Conservation (phyloP, 2,888 invertebrate species). For the Trisateles emortualis region DNA sequence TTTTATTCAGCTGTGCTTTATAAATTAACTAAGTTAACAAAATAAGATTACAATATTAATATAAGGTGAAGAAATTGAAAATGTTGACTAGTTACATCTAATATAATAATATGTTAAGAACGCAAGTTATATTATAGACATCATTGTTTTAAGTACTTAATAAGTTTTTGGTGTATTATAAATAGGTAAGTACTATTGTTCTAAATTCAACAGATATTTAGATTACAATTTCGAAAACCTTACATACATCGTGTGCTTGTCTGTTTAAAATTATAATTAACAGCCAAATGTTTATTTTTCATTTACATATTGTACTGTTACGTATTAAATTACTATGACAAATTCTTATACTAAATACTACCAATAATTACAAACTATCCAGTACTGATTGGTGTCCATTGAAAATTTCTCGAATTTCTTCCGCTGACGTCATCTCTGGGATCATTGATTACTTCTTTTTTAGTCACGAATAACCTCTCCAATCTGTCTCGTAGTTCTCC, state of each 20-base stretch:
- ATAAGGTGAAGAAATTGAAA: not conserved
- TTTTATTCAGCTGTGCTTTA: not conserved
- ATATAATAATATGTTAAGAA: not conserved
- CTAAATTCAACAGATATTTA: no score
- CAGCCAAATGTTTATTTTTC: not conserved
- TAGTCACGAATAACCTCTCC: slow-evolving; percentile 80
- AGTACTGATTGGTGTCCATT: slow-evolving; percentile 78
- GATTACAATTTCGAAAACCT: no score
- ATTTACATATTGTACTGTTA: not conserved
- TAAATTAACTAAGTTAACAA: not conserved
- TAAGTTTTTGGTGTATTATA: no score
- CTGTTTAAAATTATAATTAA: not conserved
- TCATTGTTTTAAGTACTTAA: no score
- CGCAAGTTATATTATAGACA: no score
- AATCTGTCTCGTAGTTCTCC: slow-evolving; percentile 84
- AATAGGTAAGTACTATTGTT: no score
- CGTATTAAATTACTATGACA: not conserved
- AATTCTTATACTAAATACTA: not conserved
- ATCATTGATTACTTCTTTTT: slow-evolving; percentile 64
- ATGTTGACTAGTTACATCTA: slow-evolving; percentile 23
- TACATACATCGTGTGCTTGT: no score
- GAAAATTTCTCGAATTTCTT: slow-evolving; percentile 75
- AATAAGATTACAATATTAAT: not conserved
- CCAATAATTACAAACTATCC: slow-evolving; percentile 43
- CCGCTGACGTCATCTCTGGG: slow-evolving; percentile 64